phyloP scores from a whole-genome alignment of 2,113 vertebrate genomes.

The Limnothrissa miodon region DNA sequence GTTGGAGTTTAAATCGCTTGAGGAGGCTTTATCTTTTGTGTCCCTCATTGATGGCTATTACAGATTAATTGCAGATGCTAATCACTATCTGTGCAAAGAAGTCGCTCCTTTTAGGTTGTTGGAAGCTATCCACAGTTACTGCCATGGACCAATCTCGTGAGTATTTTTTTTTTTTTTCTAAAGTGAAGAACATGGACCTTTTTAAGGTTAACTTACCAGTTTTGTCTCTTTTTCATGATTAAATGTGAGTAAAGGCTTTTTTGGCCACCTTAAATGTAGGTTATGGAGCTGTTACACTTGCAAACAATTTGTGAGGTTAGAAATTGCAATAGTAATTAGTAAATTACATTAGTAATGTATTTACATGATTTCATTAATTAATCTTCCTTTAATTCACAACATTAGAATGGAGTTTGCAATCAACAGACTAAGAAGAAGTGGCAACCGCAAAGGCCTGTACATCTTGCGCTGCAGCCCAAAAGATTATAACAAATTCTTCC shows the following conservation, averaged over 20 bases:
- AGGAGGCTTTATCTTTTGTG: constrained; percentile 89
- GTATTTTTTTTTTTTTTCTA: constrained; percentile 46
- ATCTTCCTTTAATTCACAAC: constrained; percentile 13
- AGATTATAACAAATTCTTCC: constrained; percentile 92
- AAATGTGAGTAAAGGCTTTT: no score
- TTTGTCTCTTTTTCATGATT: background rate
- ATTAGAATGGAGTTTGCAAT: constrained; percentile 91
- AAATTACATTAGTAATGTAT: no score
- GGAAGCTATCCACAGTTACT: constrained; percentile 89
- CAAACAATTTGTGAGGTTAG: no score
- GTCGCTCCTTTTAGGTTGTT: constrained; percentile 87
- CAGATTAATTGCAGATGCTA: constrained; percentile 87
- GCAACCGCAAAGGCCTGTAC: constrained; percentile 88
- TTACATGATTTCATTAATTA: background rate
- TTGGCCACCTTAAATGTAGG: no score
- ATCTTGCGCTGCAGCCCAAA: constrained; percentile 93
- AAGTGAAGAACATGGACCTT: background rate
- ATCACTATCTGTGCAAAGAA: constrained; percentile 97
- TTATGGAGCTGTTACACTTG: no score
- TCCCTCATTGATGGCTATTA: constrained; percentile 96
- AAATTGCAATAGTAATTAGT: no score
- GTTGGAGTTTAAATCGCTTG: constrained; percentile 86
- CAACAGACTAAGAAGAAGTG: constrained; percentile 82
- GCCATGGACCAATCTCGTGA: constrained; percentile 94
- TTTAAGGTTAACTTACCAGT: no score